A percentile compares a stretch with the other conserved stretches of the same genome.
phyloP scores from a whole-genome alignment of 1,140 invertebrate genomes.

The Bicyclus anynana region DNA sequence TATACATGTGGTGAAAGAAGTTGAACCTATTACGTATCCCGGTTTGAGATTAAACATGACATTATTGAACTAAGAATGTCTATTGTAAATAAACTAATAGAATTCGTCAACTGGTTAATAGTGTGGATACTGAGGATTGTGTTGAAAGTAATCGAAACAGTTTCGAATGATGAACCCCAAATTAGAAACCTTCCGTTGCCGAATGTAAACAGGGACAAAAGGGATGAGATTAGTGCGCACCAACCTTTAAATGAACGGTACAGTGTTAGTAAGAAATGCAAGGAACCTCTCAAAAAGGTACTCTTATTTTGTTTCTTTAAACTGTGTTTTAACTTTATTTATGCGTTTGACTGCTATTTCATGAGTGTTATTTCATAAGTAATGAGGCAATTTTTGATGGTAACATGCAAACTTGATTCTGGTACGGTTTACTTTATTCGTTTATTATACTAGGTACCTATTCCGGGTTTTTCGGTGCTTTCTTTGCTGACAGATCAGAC shows the following conservation, averaged over 20 bases:
- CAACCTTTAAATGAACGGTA: background rate
- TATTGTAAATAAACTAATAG: conserved; percentile 2
- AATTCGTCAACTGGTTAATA: conserved; percentile 11
- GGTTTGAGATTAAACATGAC: too few relatives aligned
- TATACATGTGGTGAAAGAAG: too few relatives aligned
- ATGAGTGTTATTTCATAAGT: too few relatives aligned
- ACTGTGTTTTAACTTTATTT: too few relatives aligned
- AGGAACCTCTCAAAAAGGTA: background rate
- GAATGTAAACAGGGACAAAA: background rate
- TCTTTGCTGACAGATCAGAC: too few relatives aligned
- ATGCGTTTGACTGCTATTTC: too few relatives aligned
- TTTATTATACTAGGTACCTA: too few relatives aligned
- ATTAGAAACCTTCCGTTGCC: background rate
- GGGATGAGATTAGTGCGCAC: background rate
- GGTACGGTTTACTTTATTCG: too few relatives aligned
- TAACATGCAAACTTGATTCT: too few relatives aligned
- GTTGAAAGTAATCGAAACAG: conserved; percentile 4
- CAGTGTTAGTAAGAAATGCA: background rate
- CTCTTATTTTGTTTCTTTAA: background rate
- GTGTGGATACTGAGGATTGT: conserved; percentile 8
- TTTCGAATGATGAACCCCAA: background rate
- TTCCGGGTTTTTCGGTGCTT: too few relatives aligned
- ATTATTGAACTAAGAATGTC: conserved; percentile 13
- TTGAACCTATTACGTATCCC: too few relatives aligned
- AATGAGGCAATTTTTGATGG: too few relatives aligned